phyloP scores from a whole-genome alignment of 1,140 invertebrate species.

The Platorchestia sp. region DNA sequence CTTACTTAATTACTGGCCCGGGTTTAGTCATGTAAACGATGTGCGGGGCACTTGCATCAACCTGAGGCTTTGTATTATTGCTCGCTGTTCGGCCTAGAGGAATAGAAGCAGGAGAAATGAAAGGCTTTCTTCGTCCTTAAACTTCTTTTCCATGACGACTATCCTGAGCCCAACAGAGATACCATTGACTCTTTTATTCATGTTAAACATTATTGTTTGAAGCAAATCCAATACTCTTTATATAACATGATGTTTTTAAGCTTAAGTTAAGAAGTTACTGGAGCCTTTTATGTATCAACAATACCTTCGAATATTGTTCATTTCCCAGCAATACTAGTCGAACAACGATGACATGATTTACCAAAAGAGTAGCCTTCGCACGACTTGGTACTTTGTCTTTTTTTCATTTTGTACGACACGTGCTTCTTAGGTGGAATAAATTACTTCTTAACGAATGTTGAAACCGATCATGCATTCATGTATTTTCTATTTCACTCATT shows the following conservation, averaged over 20 bases:
- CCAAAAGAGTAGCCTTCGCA: background rate
- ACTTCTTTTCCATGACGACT: background rate
- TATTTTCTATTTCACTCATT: background rate
- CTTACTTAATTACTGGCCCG: background rate
- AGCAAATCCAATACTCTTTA: background rate
- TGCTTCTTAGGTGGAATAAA: background rate
- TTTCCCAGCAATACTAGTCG: background rate
- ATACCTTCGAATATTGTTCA: background rate
- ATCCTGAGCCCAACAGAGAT: background rate
- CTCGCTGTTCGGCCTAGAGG: background rate
- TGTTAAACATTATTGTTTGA: background rate
- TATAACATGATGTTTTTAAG: background rate
- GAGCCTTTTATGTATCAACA: background rate
- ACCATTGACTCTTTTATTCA: background rate
- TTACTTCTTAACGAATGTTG: background rate
- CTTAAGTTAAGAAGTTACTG: background rate
- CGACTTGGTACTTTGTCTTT: background rate
- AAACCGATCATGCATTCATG: background rate
- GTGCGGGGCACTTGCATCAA: too few relatives aligned
- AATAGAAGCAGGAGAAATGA: background rate
- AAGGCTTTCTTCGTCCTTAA: background rate
- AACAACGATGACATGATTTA: background rate
- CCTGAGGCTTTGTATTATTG: background rate
- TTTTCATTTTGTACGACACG: too few relatives aligned
- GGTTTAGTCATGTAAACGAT: background rate